Evolutionary conservation across 1,140 invertebrate genomes (phyloP).

Genomic region (Popillia japonica): DNA sequence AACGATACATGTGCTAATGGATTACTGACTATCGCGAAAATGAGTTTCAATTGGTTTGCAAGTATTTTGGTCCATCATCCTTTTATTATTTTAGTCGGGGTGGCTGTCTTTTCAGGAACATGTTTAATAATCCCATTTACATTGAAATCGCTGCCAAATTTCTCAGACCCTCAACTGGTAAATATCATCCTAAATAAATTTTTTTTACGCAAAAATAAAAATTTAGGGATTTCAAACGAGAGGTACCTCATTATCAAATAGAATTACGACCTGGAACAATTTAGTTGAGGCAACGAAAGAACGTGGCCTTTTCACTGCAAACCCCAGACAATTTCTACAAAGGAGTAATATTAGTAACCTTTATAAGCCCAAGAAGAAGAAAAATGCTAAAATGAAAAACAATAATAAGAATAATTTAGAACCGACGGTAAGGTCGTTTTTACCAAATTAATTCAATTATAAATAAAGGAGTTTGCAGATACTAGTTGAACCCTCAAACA

Average conservation of each 20-base stretch:
- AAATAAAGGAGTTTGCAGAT: neutral
- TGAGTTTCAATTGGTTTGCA: slow-evolving; percentile 54
- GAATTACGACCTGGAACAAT: slow-evolving; percentile 84
- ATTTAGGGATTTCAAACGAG: slow-evolving; percentile 85
- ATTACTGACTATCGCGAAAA: slow-evolving; percentile 36
- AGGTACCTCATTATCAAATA: slow-evolving; percentile 79
- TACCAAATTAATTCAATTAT: neutral
- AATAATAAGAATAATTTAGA: slow-evolving; percentile 60
- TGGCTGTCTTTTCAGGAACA: slow-evolving; percentile 53
- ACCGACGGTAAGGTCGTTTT: slow-evolving; percentile 42
- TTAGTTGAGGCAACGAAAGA: slow-evolving; percentile 77
- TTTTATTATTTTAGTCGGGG: slow-evolving; percentile 51
- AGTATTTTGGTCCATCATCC: slow-evolving; percentile 56
- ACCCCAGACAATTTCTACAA: slow-evolving; percentile 71
- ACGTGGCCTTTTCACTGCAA: slow-evolving; percentile 73
- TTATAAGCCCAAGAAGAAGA: slow-evolving; percentile 57
- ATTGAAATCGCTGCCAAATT: slow-evolving; percentile 52
- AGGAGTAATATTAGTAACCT: slow-evolving; percentile 55
- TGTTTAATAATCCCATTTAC: slow-evolving; percentile 56
- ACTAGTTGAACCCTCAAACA: slow-evolving; percentile 40
- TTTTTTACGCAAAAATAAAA: too few relatives aligned
- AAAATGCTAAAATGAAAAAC: slow-evolving; percentile 55
- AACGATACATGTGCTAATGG: neutral
- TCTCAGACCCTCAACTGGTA: slow-evolving; percentile 59
- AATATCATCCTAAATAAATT: slow-evolving; percentile 44